Percentiles rank a stretch among this genome's conserved stretches.
phyloP scores from a whole-genome alignment of 2,888 invertebrate species.

The Serripes groenlandicus region DNA sequence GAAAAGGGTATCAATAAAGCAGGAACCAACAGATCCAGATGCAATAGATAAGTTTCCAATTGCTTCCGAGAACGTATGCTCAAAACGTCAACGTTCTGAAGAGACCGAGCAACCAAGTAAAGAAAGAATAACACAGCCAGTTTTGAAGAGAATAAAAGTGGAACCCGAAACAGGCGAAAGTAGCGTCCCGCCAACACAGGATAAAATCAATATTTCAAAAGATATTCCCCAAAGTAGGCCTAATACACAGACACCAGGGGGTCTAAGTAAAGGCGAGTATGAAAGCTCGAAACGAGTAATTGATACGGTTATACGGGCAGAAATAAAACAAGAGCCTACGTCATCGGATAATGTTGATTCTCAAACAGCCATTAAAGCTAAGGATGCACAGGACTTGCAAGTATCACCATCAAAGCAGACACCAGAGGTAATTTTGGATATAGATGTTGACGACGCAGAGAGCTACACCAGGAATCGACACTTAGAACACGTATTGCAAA shows the following conservation, averaged over 20 bases:
- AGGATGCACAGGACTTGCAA: not conserved
- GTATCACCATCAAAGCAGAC: conserved; percentile 35
- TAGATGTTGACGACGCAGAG: conserved; percentile 39
- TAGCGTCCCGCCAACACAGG: not conserved
- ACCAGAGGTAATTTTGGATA: conserved; percentile 51
- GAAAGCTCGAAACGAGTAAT: too few species aligned
- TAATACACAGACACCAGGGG: too few species aligned
- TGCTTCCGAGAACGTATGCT: not conserved
- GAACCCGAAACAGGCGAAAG: not conserved
- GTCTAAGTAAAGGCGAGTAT: too few species aligned
- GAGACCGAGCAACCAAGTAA: not conserved
- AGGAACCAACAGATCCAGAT: not conserved
- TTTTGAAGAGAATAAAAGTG: not conserved
- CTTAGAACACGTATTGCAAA: not conserved
- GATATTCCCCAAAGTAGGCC: too few species aligned
- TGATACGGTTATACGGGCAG: too few species aligned
- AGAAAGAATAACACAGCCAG: not conserved
- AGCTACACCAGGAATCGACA: not conserved
- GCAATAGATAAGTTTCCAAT: not conserved
- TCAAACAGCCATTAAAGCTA: too few species aligned
- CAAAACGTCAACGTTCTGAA: not conserved
- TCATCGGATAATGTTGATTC: too few species aligned
- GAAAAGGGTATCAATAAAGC: not conserved
- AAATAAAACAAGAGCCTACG: too few species aligned
- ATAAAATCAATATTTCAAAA: too few species aligned